Evolutionary conservation across 2,797 vertebrate genomes (phyloP), one percentile per base, ranked within the genome.

Genomic region (Parauchenoglanis punctatus): DNA sequence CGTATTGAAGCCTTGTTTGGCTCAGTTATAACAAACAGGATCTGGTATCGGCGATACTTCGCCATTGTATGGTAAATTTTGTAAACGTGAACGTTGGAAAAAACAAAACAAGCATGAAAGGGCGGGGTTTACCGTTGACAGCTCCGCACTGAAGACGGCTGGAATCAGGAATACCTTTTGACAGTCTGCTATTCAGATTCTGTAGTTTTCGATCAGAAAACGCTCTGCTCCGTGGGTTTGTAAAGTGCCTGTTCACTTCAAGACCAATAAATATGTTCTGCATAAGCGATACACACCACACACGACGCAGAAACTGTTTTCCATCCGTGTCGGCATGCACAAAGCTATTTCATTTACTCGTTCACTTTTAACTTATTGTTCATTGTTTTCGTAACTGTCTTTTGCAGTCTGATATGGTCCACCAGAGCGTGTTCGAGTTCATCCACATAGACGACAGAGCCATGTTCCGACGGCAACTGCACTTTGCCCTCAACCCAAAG

Each of bases 391-490:
- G 56, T 18, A 5, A 68, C 3, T 0, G 72, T 86, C 0, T 92
- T 12, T n/a, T 85, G 76, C 93, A 97, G 97, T 97, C 95, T 0
- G 97, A 97, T 23, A 93, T 97, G 90, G 92, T 97, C 78, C 95
- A 97, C 89, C 96, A 96, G 93, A 97, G 94, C 0, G 95, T 97
- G 85, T 97, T 95, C 0, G 95, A 97, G 56, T 93, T 97, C 89
- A 96, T 97, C 92, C 97, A 97, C 0, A 90, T 92, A 0, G 96
- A 97, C 0, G 96, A 97, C 92, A 91, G 97, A 17, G 84, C 88
- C 0, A 0, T 90, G 78, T 97, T 97, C 93, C 91, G 77, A 76
- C 81, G 88, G 87, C 96, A 97, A 92, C 96, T 97, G 4, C 94
- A 92, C 72, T 92, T 96, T 25, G 91, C 92, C 7, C 90, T 95